phyloP scores from a whole-genome alignment of 1,140 invertebrate genomes.

The Drosophila simulans region DNA sequence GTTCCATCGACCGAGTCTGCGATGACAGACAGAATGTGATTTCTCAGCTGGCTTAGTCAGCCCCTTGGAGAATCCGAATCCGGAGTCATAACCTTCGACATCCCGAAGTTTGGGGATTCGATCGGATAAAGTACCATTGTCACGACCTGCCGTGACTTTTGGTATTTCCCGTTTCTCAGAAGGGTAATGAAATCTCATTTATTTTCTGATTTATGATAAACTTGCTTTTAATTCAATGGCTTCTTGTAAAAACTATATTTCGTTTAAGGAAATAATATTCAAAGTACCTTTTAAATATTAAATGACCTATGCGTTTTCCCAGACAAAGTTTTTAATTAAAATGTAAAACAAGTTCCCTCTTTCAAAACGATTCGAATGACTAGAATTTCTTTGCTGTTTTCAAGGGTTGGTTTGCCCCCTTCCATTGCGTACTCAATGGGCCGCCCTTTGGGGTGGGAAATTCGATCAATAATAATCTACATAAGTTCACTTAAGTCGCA shows the following conservation, averaged over 20 bases:
- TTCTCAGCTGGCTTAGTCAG: constrained; percentile 31
- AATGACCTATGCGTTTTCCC: background rate
- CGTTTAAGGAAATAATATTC: background rate
- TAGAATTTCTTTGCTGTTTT: constrained; percentile 31
- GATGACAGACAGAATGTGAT: constrained; percentile 66
- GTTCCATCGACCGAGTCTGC: constrained; percentile 54
- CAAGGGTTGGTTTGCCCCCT: constrained; percentile 29
- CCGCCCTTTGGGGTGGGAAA: constrained; percentile 28
- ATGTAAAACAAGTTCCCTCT: constrained; percentile 4
- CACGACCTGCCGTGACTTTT: constrained; percentile 65
- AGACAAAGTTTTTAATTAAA: constrained; percentile 17
- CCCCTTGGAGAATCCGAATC: constrained; percentile 1
- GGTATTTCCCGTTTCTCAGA: constrained; percentile 25
- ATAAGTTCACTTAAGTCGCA: constrained; percentile 62
- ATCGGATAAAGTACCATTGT: constrained; percentile 57
- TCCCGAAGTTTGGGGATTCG: constrained; percentile 37
- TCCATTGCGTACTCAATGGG: constrained; percentile 4
- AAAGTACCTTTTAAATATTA: background rate
- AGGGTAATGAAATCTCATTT: constrained; percentile 27
- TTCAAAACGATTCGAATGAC: constrained; percentile 24
- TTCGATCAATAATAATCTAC: constrained; percentile 77
- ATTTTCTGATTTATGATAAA: constrained; percentile 18
- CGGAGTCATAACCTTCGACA: constrained; percentile 36
- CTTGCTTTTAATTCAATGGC: constrained; percentile 16
- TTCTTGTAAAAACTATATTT: background rate